Percentiles rank a stretch among this genome's conserved stretches.
Conservation (phyloP, 2,797 vertebrate species). For the Phataginus tetradactyla region DNA sequence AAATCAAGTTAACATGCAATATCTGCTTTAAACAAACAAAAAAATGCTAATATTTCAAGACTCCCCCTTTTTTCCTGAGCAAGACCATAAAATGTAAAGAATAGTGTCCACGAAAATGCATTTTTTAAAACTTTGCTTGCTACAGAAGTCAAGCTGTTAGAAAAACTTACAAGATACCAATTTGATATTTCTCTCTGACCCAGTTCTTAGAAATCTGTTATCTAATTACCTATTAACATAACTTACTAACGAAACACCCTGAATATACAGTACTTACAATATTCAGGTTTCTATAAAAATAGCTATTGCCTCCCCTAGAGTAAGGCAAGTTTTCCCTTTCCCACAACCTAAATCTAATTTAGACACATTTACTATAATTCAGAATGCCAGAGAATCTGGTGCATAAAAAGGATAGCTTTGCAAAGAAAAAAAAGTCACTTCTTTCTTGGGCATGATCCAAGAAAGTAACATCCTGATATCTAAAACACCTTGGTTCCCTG, state of each 20-base stretch:
- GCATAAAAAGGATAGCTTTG: conserved; percentile 50
- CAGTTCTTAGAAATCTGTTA: conserved; percentile 71
- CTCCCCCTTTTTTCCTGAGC: neutral
- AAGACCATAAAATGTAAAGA: neutral
- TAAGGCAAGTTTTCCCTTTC: conserved; percentile 58
- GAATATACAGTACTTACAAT: conserved; percentile 29
- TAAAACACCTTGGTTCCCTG: conserved; percentile 30
- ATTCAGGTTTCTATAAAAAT: conserved; percentile 48
- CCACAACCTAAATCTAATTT: conserved; percentile 39
- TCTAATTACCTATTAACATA: conserved; percentile 67
- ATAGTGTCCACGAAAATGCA: neutral
- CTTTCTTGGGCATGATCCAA: neutral
- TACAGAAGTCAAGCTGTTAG: neutral
- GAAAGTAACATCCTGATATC: conserved; percentile 29
- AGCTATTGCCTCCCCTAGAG: neutral
- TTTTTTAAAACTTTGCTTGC: neutral
- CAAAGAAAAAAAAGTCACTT: conserved; percentile 32
- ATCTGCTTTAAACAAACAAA: neutral
- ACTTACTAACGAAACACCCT: neutral
- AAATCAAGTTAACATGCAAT: neutral
- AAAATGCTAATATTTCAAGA: neutral
- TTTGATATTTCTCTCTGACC: conserved; percentile 61
- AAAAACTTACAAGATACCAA: neutral
- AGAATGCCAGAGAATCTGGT: conserved; percentile 57
- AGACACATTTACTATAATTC: conserved; percentile 57